These are phyloP conservation scores for Apoda limacodes DNA, from an alignment of 2,888 invertebrate species.

Conservation along the genomic window DNA sequence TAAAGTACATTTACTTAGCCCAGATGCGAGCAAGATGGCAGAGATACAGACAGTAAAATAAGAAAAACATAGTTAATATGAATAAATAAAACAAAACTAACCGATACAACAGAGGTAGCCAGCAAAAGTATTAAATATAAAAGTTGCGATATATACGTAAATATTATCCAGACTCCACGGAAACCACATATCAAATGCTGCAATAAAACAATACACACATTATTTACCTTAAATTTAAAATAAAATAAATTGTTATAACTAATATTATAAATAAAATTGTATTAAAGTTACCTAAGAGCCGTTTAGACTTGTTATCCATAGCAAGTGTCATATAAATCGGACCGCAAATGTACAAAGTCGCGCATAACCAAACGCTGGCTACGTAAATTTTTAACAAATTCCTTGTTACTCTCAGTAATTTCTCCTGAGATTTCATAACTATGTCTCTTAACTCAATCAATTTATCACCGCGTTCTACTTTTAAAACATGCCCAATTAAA, in stretches of 20 bases:
- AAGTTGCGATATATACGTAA: slow-evolving; percentile 37
- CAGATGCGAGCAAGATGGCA: too few species aligned
- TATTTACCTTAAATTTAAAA: too few species aligned
- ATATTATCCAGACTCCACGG: slow-evolving; percentile 51
- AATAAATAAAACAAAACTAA: slow-evolving; percentile 25
- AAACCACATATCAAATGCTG: slow-evolving; percentile 60
- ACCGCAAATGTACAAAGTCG: slow-evolving; percentile 40
- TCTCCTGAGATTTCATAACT: slow-evolving; percentile 34
- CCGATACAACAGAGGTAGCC: slow-evolving; percentile 49
- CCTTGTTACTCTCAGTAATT: slow-evolving; percentile 33
- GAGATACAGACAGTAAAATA: too few species aligned
- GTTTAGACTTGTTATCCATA: too few species aligned
- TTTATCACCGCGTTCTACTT: slow-evolving; percentile 22
- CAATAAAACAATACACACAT: slow-evolving; percentile 22
- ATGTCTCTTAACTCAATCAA: slow-evolving; percentile 34
- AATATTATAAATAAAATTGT: background rate
- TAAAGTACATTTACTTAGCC: too few species aligned
- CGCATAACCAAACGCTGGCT: slow-evolving; percentile 33
- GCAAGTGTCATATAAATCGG: slow-evolving; percentile 41
- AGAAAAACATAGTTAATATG: too few species aligned
- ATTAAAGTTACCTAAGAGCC: too few species aligned
- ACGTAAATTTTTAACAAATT: slow-evolving; percentile 39
- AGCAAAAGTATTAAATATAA: slow-evolving; percentile 45
- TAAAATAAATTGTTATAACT: slow-evolving; percentile 2
- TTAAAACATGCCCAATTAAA: slow-evolving; percentile 29